A percentile compares a stretch with the other conserved stretches of the same genome.
Conservation (phyloP, 2,888 invertebrate genomes). For the Odontocerum albicorne region DNA sequence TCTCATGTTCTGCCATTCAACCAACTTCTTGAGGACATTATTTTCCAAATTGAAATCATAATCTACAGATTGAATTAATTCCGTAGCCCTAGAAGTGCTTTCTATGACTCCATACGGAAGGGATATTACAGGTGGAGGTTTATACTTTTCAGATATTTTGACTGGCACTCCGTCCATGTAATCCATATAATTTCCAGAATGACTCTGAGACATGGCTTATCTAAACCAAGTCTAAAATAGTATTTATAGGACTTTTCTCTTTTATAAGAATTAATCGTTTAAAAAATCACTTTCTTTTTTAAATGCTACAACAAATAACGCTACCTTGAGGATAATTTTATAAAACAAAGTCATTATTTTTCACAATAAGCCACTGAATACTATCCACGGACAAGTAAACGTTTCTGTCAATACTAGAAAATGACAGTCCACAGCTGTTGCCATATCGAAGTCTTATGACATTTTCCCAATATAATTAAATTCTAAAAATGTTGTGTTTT, state of each 20-base stretch:
- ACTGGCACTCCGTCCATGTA: slow-evolving; percentile 82
- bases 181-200: slow-evolving; percentile 54
- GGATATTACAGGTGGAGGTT: slow-evolving; percentile 68
- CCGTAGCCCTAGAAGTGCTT: slow-evolving; percentile 47
- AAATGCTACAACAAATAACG: slow-evolving; percentile 6
- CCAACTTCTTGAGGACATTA: slow-evolving; percentile 70
- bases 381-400: slow-evolving; percentile 12
- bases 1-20: slow-evolving; percentile 69
- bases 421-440: slow-evolving; percentile 12
- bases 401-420: slow-evolving; percentile 23
- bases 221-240: neutral
- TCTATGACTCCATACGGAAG: slow-evolving; percentile 54
- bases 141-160: slow-evolving; percentile 85
- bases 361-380: slow-evolving; percentile 15
- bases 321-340: slow-evolving; percentile 21
- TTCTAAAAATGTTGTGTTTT: too few relatives aligned
- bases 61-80: slow-evolving; percentile 48
- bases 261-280: too few relatives aligned
- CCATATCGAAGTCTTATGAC: slow-evolving; percentile 9
- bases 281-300: slow-evolving; percentile 10
- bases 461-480: neutral
- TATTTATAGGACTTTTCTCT: too few relatives aligned
- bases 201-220: slow-evolving; percentile 26
- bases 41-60: slow-evolving; percentile 77
- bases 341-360: slow-evolving; percentile 25